Conservation (phyloP, 53 echinoderm and acorn worm genomes). For the Patiria pectinifera region DNA sequence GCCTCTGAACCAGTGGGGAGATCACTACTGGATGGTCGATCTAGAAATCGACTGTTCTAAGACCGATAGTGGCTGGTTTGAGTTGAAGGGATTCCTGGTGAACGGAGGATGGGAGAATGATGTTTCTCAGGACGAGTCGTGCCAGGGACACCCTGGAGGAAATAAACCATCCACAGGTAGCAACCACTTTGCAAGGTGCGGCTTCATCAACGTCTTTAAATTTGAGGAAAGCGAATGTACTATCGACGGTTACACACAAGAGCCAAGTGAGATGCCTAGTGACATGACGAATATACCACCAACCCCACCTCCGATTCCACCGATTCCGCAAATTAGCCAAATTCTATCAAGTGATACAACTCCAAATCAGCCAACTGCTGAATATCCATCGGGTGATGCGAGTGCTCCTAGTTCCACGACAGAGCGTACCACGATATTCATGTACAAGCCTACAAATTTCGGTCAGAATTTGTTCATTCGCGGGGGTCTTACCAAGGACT, state of each 20-base stretch:
- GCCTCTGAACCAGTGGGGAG: constrained; percentile 78
- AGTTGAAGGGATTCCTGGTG: constrained; percentile 71
- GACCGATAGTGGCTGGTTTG: constrained; percentile 85
- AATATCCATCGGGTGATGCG: too few species aligned
- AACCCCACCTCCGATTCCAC: neutral
- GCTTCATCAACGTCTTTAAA: constrained; percentile 68
- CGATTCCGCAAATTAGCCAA: neutral
- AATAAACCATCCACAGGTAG: constrained; percentile 60
- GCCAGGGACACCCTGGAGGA: constrained; percentile 66
- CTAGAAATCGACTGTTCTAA: constrained; percentile 75
- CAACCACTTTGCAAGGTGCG: constrained; percentile 71
- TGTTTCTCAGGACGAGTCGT: constrained; percentile 50
- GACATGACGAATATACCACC: too few species aligned
- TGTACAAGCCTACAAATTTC: constrained; percentile 50
- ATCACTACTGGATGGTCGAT: constrained; percentile 93
- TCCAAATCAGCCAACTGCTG: neutral
- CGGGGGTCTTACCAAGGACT: constrained; percentile 73
- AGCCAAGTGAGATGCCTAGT: neutral
- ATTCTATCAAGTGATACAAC: neutral
- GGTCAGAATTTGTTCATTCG: constrained; percentile 74
- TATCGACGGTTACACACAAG: constrained; percentile 23
- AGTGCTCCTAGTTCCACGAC: too few species aligned
- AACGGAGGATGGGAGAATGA: constrained; percentile 84
- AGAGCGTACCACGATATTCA: constrained; percentile 71
- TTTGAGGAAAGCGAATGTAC: constrained; percentile 58